phyloP scores from a whole-genome alignment of 2,113 vertebrate genomes.

The Fulmarus glacialis region DNA sequence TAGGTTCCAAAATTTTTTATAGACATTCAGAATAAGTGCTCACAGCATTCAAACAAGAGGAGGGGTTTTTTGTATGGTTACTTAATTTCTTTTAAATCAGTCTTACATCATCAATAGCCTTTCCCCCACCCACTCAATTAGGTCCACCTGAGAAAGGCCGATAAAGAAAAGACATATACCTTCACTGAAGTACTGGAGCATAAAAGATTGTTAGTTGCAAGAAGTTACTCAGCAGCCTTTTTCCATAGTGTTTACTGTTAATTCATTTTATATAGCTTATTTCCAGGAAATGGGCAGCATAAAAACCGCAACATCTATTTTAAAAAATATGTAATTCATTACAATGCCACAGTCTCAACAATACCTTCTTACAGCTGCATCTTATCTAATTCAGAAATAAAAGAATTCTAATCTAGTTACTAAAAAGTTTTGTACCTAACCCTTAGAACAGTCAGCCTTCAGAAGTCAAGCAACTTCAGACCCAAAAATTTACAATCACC shows the following conservation, averaged over 20 bases:
- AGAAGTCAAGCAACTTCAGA: neutral
- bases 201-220: neutral
- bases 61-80: neutral
- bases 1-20: neutral
- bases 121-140: neutral
- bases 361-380: neutral
- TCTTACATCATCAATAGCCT: neutral
- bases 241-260: constrained; percentile 14
- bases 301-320: neutral
- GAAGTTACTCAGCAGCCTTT: constrained; percentile 11
- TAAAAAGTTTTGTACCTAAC: neutral
- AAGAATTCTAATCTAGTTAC: neutral
- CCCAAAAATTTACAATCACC: neutral
- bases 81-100: neutral
- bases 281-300: neutral
- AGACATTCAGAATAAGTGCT: neutral
- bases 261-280: constrained; percentile 1
- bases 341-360: neutral
- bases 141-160: neutral
- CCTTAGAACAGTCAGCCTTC: neutral
- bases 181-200: neutral
- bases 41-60: neutral
- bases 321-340: neutral
- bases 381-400: neutral
- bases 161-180: neutral